Evolutionary conservation across 2,888 invertebrate genomes (phyloP), one percentile per base, ranked within the genome.

Genomic region (Nemotelus nigrinus): DNA sequence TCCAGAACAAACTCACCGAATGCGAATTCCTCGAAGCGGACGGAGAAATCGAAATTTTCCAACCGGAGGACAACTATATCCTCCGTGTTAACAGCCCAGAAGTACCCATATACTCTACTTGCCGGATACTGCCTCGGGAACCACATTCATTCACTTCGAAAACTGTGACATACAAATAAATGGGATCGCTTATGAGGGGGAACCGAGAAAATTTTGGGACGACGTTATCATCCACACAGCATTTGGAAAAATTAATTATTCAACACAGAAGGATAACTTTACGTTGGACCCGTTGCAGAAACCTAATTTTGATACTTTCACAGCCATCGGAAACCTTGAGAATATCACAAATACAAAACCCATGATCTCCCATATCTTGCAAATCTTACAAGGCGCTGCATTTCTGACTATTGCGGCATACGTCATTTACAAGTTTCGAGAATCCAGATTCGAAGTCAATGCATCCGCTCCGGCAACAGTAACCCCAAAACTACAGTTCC

Each of bases 201-300:
- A 75, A 41, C 60, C 60, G 3, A 47, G 47, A 60, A 3, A 10
- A 64, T 75, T 75, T 39, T 75, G 25, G 25, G 25, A 25, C 25
- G 25, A 25, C 25, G 25, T 25, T 25, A 25, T 25, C 25, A 25
- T 25, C 63, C 64, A 47, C 63, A 7, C 48, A 39, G 10, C 3
- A 10, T 63, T 48, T 47, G 44, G 55, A 47, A 71, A 53, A 53
- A 71, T 71, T 39, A 71, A 71, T n/a, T 55, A 10, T n/a, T 53
- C 53, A 5, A 5, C 25, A 43, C 5, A 5, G 3, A 58, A 7
- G 39, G 39, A 50, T 25, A 74, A 43, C n/a, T 53, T 43, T 10
- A 72, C 57, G 1, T 43, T 55, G 3, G 4, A 72, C 25, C 44
- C 25, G 7, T 25, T 25, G 25, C 25, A 25, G 1, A 25, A 25